Conservation (phyloP, 2,797 vertebrate genomes). For the Sarcophilus harrisii region DNA sequence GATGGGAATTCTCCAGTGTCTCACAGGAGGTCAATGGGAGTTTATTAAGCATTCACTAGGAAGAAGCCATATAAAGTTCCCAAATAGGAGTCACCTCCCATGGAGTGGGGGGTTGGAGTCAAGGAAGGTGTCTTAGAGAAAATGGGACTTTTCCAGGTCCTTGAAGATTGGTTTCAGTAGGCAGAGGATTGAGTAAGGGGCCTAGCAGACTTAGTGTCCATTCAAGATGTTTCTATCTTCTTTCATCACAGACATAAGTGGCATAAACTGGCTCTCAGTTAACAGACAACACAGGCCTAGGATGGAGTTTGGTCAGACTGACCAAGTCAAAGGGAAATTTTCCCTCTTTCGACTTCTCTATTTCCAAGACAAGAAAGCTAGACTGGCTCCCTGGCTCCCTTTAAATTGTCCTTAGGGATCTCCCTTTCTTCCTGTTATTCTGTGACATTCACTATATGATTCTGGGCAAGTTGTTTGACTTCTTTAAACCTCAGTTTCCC, state of each 20-base stretch:
- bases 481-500: not conserved
- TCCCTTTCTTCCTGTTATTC: not conserved
- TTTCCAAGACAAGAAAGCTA: not conserved
- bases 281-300: not conserved
- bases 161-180: not conserved
- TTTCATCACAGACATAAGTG: not conserved
- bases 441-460: not conserved
- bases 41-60: not conserved
- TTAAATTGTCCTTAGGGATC: not conserved
- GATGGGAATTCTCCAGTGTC: not conserved
- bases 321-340: not conserved
- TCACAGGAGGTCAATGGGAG: not conserved
- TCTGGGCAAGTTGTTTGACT: not conserved
- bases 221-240: not conserved
- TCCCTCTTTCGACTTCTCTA: not conserved
- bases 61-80: not conserved
- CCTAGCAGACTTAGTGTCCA: not conserved
- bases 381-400: not conserved
- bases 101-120: not conserved
- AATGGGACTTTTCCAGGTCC: not conserved
- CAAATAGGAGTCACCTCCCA: not conserved
- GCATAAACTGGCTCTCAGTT: not conserved
- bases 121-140: not conserved
- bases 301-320: not conserved
- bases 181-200: not conserved